Base-by-base conservation (phyloP, 2,113 vertebrate species). In the Nannospalax galili region DNA sequence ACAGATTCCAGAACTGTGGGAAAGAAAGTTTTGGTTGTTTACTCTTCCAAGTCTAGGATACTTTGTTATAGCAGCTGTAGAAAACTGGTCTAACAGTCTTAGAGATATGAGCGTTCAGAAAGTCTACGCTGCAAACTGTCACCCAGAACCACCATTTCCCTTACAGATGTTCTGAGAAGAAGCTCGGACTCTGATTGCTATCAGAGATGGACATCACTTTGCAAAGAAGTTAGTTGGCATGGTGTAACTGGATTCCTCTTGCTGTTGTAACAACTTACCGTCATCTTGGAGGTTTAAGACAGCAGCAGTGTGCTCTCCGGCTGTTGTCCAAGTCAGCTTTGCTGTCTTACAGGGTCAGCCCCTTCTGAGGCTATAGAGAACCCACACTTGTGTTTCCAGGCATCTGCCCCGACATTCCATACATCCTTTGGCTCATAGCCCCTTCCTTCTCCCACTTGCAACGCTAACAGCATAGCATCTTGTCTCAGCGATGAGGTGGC, bases 401-500 rank as follows among this genome's bases (percentile, higher is more conserved):
- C 17, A n/a, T 4, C 48, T 2, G 2, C 30, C 64, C 7, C 58
- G 20, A 15, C 30, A n/a, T 19, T 30, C 17, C 48, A 16, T 32
- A 17, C 1, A 5, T 26, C 40, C 64, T 40, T 20, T 22, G 56
- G 48, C 20, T 70, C 3, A 0, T 0, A 14, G 14, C 10, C 17
- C 8, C 48, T 28, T 8, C 45, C 12, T 28, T 8, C 45, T 9
- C 52, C 84, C 69, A 12, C 12, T 22, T 19, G 45, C 74, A 45
- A 65, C 37, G 64, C 37, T 72, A 7, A 16, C 40, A 28, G 19
- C 1, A 19, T 3, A 5, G 12, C 20, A 4, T 30, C 84, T 35
- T 32, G 60, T 30, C 42, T 26, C 6, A 0, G 0, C 0, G 9
- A 1, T 37, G 65, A 22, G 12, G 1, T 1, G 5, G 7, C 37